Evolutionary conservation across 2,888 invertebrate species (phyloP).

Genomic region (Hypomecis atomaria): DNA sequence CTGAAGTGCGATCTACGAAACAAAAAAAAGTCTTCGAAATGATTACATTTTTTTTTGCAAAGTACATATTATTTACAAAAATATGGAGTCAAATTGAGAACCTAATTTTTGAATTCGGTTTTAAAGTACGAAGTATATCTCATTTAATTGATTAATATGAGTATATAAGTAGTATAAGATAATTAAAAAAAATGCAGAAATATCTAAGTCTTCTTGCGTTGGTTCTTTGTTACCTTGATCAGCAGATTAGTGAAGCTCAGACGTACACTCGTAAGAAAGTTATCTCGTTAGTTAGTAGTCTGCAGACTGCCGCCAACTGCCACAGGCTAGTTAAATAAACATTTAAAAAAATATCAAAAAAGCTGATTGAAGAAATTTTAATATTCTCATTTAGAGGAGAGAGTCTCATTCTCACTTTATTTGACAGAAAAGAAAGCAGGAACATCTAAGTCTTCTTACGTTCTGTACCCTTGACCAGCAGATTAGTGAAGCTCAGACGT

Average conservation of each 20-base stretch:
- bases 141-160: too few species aligned
- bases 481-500: slow-evolving; percentile 62
- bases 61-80: too few species aligned
- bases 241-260: slow-evolving; percentile 62
- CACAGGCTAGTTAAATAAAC: slow-evolving; percentile 61
- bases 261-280: slow-evolving; percentile 67
- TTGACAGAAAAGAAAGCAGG: background rate
- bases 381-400: too few species aligned
- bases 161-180: too few species aligned
- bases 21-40: too few species aligned
- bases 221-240: slow-evolving; percentile 37
- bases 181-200: background rate
- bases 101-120: too few species aligned
- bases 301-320: slow-evolving; percentile 58
- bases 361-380: too few species aligned
- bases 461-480: slow-evolving; percentile 42
- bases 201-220: slow-evolving; percentile 29
- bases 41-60: too few species aligned
- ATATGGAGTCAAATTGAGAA: too few species aligned
- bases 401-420: too few species aligned
- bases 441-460: slow-evolving; percentile 29
- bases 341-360: slow-evolving; percentile 36
- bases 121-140: too few species aligned
- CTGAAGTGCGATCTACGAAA: too few species aligned
- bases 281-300: slow-evolving; percentile 76